Conservation (phyloP, 92 coral and sea anemone species). For the Parazoanthus darwini region DNA sequence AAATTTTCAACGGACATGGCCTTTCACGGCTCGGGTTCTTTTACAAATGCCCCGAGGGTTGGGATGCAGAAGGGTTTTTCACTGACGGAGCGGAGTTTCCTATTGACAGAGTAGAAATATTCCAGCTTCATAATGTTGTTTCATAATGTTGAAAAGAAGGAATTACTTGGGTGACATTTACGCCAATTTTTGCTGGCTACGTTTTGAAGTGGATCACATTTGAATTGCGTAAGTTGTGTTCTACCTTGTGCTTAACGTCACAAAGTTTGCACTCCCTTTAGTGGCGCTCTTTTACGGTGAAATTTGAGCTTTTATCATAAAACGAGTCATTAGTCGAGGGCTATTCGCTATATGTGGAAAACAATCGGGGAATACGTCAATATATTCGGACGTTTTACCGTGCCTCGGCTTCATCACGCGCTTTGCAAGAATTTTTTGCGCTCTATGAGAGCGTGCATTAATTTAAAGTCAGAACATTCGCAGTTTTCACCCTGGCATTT, state of each 20-base stretch:
- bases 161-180: no score
- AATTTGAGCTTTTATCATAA: neutral
- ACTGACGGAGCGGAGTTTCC: constrained; percentile 27
- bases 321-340: neutral
- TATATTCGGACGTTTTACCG: neutral
- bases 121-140: constrained; percentile 30
- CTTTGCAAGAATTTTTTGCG: neutral
- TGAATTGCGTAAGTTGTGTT: neutral
- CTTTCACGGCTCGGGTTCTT: constrained; percentile 37
- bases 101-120: constrained; percentile 31
- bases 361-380: neutral
- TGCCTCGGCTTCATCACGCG: neutral
- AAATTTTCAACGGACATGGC: constrained; percentile 38
- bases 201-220: no score
- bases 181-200: neutral
- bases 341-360: neutral
- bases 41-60: constrained; percentile 37
- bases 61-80: constrained; percentile 14
- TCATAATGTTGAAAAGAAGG: neutral
- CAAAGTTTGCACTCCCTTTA: neutral
- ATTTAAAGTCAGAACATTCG: neutral
- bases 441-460: neutral
- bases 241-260: neutral
- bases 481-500: no score
- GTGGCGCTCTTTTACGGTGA: neutral